Conservation (phyloP, 2,797 vertebrate species). For the Pagetopsis macropterus region DNA sequence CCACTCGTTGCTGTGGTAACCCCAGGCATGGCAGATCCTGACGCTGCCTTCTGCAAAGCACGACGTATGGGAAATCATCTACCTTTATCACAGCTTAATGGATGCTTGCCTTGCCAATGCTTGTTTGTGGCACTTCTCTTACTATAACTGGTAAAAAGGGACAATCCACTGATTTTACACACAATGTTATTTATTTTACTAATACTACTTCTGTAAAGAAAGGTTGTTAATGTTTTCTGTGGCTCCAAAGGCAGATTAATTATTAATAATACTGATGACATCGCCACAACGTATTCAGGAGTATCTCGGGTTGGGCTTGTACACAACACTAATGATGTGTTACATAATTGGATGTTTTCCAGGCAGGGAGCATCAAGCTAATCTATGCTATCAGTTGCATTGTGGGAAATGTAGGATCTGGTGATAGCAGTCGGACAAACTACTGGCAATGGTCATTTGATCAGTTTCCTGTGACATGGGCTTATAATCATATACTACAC, state of each 20-base stretch:
- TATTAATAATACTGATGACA: background rate
- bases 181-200: constrained; percentile 10
- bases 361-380: background rate
- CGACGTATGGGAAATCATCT: constrained; percentile 49
- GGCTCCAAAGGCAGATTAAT: background rate
- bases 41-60: constrained; percentile 77
- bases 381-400: background rate
- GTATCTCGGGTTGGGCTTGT: background rate
- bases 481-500: background rate
- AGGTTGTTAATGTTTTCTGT: background rate
- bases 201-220: background rate
- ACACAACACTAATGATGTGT: background rate
- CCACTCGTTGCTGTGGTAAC: constrained; percentile 45
- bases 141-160: background rate
- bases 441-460: background rate
- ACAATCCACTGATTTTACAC: background rate
- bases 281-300: background rate
- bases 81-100: background rate
- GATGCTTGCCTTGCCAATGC: background rate
- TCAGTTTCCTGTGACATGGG: background rate
- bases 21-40: constrained; percentile 63
- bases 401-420: constrained; percentile 6
- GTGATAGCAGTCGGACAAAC: background rate
- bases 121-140: background rate
- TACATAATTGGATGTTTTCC: background rate